phyloP scores from a whole-genome alignment of 35 echinoderm and acorn worm genomes.

The Strongylocentrotus purpuratus region DNA sequence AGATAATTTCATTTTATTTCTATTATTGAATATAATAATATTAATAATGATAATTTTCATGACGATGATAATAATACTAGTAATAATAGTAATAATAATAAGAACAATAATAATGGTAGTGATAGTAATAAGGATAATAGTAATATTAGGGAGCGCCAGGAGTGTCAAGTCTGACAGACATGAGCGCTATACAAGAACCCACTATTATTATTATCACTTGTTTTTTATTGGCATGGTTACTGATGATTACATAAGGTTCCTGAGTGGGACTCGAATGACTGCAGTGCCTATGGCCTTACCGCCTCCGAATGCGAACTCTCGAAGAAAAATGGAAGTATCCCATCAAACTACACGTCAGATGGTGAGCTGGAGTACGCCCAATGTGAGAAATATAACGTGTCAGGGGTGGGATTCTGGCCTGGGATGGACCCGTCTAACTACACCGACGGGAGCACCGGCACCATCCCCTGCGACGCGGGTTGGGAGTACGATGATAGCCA shows the following conservation, averaged over 20 bases:
- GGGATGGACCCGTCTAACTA: slow-evolving; percentile 31
- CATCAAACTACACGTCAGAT: neutral
- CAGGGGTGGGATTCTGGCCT: slow-evolving; percentile 46
- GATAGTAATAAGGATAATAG: too few relatives aligned
- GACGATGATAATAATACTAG: too few relatives aligned
- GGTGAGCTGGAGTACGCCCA: slow-evolving; percentile 19
- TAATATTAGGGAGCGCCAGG: too few relatives aligned
- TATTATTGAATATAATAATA: too few relatives aligned
- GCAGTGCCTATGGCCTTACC: slow-evolving; percentile 15
- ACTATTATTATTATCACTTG: too few relatives aligned
- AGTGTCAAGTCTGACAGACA: too few relatives aligned
- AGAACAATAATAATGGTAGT: too few relatives aligned
- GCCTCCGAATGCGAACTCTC: slow-evolving; percentile 14
- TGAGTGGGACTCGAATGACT: slow-evolving; percentile 55
- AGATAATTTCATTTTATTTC: too few relatives aligned
- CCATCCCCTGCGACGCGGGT: neutral
- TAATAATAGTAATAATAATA: too few relatives aligned
- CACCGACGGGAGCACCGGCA: neutral
- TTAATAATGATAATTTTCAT: too few relatives aligned
- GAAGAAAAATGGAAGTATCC: slow-evolving; percentile 58
- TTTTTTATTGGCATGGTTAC: too few relatives aligned
- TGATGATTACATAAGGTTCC: neutral
- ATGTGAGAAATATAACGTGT: slow-evolving; percentile 64
- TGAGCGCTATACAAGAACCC: too few relatives aligned
- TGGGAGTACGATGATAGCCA: slow-evolving; percentile 15